A percentile compares a stretch with the other conserved stretches of the same genome.
phyloP scores from a whole-genome alignment of 2,797 vertebrate genomes.

The Lates japonicus region DNA sequence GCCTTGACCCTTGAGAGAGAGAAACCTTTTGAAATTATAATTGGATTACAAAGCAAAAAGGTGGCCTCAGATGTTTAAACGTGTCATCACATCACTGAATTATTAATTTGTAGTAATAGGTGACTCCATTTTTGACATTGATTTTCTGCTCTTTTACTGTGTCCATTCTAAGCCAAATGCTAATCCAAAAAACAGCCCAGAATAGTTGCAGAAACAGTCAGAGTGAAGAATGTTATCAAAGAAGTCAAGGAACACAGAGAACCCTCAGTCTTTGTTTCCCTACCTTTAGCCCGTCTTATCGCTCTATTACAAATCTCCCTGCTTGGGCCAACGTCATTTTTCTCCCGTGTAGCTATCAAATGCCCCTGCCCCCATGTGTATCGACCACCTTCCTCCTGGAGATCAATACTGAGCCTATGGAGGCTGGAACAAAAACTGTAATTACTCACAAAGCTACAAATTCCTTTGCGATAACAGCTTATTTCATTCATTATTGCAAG shows the following conservation, averaged over 20 bases:
- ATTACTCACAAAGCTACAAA: conserved; percentile 89
- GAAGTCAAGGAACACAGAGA: conserved; percentile 33
- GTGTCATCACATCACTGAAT: conserved; percentile 35
- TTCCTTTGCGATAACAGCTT: conserved; percentile 81
- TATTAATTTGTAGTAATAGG: conserved; percentile 36
- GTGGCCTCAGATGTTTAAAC: conserved; percentile 4
- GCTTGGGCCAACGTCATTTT: conserved; percentile 82
- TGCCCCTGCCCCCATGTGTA: conserved; percentile 81
- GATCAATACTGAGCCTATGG: conserved; percentile 86
- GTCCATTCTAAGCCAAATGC: conserved; percentile 20
- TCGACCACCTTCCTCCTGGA: conserved; percentile 80
- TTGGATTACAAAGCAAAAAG: not conserved
- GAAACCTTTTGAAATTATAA: conserved; percentile 17
- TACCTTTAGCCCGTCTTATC: conserved; percentile 78
- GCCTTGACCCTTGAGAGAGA: conserved; percentile 9
- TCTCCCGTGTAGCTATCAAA: conserved; percentile 84
- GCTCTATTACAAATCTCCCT: conserved; percentile 80
- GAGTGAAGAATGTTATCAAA: conserved; percentile 46
- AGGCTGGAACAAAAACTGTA: conserved; percentile 85
- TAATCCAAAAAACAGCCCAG: not conserved
- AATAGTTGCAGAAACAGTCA: conserved; percentile 14
- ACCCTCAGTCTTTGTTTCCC: conserved; percentile 60
- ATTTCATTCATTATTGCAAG: conserved; percentile 78
- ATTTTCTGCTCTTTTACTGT: conserved; percentile 26
- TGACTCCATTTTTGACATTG: conserved; percentile 7